Conservation (phyloP, 2,797 vertebrate species). For the Rhinoraja longicauda region DNA sequence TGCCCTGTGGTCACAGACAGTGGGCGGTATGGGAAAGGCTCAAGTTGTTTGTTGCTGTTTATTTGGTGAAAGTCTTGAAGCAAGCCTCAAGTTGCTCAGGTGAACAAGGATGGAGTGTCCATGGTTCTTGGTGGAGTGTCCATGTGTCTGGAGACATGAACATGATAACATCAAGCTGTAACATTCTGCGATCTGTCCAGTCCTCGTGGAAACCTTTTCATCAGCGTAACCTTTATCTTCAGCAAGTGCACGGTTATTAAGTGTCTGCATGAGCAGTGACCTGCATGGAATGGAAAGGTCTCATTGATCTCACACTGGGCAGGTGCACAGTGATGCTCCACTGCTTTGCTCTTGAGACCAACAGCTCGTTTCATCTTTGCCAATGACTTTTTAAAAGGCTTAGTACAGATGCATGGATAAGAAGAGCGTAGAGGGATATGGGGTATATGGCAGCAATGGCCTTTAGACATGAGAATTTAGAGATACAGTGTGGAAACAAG, state of each 20-base stretch:
- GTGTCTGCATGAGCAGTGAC: background rate
- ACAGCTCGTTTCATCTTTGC: background rate
- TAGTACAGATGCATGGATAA: no score
- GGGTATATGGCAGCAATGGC: no score
- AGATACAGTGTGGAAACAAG: no score
- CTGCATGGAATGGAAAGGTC: background rate
- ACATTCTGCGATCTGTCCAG: background rate
- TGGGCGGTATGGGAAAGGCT: background rate
- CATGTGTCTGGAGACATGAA: background rate
- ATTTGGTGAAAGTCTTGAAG: background rate
- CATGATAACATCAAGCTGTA: background rate
- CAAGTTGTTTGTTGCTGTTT: background rate
- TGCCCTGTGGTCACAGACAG: no score
- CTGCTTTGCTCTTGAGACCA: no score
- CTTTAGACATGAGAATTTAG: no score
- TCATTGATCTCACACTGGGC: no score
- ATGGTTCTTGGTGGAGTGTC: background rate
- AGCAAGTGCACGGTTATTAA: background rate
- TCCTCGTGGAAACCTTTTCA: background rate
- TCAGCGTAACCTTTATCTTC: background rate
- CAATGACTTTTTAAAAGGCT: background rate
- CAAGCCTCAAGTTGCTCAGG: background rate
- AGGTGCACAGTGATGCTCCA: background rate
- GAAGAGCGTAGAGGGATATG: no score
- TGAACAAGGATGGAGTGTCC: no score